Base-by-base conservation (phyloP, 92 coral and sea anemone genomes). In the Palythoa grandiflora region DNA sequence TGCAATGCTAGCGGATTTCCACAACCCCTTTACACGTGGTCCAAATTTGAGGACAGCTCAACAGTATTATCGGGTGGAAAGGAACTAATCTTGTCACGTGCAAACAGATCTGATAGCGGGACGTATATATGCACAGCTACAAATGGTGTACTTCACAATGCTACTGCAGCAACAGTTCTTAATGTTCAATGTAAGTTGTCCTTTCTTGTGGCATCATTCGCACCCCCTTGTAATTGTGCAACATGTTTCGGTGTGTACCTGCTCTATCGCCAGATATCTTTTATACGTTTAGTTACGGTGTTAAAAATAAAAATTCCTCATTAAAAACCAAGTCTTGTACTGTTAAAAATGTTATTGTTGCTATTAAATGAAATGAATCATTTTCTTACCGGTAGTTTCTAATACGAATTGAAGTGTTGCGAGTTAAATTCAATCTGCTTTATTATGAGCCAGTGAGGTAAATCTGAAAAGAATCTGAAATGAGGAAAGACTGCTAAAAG, bases 1-100 rank as follows among this genome's bases (percentile, higher is more conserved):
- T 91, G 93, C 75, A 87, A 91, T 40, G 93, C 93, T 20, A 80
- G 88, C 47, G 93, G 93, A 9, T 74, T 87, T 5, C 93, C 93
- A 3, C 61, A 72, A 36, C 93, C 93, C 21, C 36, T 75, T 8
- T 83, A 87, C 21, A 80, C 88, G 61, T 91, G 93, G 93, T 28
- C 51, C 55, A 87, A 80, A 35, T 17, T 37, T 73, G 68, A 10
- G 15, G 72, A 83, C 14, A 86, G 87, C 1, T 61, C 9, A 20
- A 47, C 28, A 38, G 54, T 80, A 16, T 4, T 90, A 15, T 66
- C 68, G 12, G 35, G 59, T 2, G 93, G 90, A 57, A 79, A 90
- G 16, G n/a, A 19, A 2, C 65, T 90, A 16, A 73, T 87, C 13
- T 71, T 90, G 47, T 1, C 28, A 39, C 75, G 8, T 13, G 88